Evolutionary conservation across 2,888 invertebrate genomes (phyloP).

Genomic region (Caradrina kadenii): DNA sequence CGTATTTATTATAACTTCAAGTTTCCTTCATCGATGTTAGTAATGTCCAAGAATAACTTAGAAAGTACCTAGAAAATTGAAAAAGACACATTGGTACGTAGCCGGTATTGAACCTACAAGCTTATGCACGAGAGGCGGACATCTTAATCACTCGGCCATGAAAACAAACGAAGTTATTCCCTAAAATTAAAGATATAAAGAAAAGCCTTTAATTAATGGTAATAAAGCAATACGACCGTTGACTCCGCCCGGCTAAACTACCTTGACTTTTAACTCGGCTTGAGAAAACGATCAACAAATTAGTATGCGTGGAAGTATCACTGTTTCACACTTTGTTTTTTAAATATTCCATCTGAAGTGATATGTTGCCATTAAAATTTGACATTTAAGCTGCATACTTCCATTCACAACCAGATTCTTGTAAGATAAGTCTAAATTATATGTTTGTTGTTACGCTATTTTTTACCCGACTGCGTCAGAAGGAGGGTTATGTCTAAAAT

Average conservation of each 20-base stretch:
- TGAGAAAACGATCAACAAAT: slow-evolving; percentile 25
- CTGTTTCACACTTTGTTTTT: slow-evolving; percentile 17
- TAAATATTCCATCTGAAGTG: slow-evolving; percentile 12
- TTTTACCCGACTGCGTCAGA: too few relatives aligned
- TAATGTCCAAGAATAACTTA: too few relatives aligned
- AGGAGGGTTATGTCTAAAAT: neutral
- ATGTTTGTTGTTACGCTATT: neutral
- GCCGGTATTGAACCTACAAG: too few relatives aligned
- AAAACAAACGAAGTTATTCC: neutral
- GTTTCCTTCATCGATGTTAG: too few relatives aligned
- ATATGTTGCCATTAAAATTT: slow-evolving; percentile 13
- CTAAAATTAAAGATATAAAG: slow-evolving; percentile 2
- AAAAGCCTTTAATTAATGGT: slow-evolving; percentile 41
- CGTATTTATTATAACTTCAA: too few relatives aligned
- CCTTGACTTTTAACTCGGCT: slow-evolving; percentile 54
- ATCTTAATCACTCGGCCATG: too few relatives aligned
- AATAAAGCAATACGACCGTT: slow-evolving; percentile 40
- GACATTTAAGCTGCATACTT: slow-evolving; percentile 19
- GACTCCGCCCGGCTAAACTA: slow-evolving; percentile 39
- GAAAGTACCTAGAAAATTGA: too few relatives aligned
- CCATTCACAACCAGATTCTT: neutral
- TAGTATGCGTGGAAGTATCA: slow-evolving; percentile 32
- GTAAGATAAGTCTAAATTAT: neutral
- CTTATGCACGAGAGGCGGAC: too few relatives aligned
- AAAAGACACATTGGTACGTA: too few relatives aligned